Evolutionary conservation across 2,113 vertebrate species (phyloP), one percentile per base, ranked within the genome.

Genomic region (Mionectes macconnelli): DNA sequence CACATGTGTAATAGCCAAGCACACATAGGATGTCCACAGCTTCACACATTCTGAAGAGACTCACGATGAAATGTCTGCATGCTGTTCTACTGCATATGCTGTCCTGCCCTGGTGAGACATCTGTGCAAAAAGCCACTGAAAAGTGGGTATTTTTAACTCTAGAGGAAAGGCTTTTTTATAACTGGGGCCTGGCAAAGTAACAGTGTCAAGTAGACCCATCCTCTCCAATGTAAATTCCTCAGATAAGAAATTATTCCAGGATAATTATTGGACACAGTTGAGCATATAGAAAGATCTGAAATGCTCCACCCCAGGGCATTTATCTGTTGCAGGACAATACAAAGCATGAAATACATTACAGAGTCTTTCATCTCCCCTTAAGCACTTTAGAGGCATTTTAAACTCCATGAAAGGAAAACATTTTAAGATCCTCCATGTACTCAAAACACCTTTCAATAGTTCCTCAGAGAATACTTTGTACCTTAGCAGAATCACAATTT

Each of bases 131-230:
- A 42, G 0, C n/a, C 35, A 42, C 35, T 59, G 59, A 86, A 74
- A 90, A 80, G n/a, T 53, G 45, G n/a, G 85, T 93, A 79, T 93
- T 94, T 95, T 94, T 86, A 93, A 78, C 80, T 77, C 40, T 52
- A 56, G 42, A 86, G 50, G 24, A 88, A 84, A 89, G 50, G 8
- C 59, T 40, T 74, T 78, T 52, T 50, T 68, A 35, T 66, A 45
- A 88, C 87, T 60, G 70, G 47, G 44, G 81, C 37, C 25, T 72
- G 76, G 68, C 90, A 95, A 92, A 86, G 56, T 69, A 64, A 60
- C 79, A 45, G 37, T 77, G 85, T 81, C 82, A 85, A 91, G 64
- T 60, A 90, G 88, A 74, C 1, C 2, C 52, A 62, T 84, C 86
- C 83, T 92, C 49, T 83, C 92, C 79, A 50, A 19, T 39, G 52